phyloP scores from a whole-genome alignment of 1,140 invertebrate genomes.

The Polyergus mexicanus region DNA sequence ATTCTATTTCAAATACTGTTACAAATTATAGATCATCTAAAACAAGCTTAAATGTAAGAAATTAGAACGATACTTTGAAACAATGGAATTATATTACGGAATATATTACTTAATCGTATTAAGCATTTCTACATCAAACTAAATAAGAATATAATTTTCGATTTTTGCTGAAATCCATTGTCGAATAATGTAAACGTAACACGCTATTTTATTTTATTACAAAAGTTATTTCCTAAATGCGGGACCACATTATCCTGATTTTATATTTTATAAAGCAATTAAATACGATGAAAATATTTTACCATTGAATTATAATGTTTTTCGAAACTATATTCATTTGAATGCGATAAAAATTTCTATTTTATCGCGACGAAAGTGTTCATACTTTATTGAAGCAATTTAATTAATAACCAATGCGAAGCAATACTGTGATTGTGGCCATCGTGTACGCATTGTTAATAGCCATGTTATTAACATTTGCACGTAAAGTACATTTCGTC shows the following conservation, averaged over 20 bases:
- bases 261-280: constrained; percentile 45
- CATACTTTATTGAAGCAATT: constrained; percentile 48
- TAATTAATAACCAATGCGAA: constrained; percentile 4
- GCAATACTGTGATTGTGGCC: background rate
- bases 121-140: background rate
- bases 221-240: constrained; percentile 33
- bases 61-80: background rate
- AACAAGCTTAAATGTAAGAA: background rate
- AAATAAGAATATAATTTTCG: background rate
- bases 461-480: constrained; percentile 55
- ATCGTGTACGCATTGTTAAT: constrained; percentile 39
- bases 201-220: constrained; percentile 27
- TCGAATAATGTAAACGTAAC: constrained; percentile 23
- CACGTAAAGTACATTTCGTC: constrained; percentile 50
- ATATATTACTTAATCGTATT: background rate
- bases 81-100: background rate
- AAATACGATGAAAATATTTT: constrained; percentile 53
- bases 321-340: background rate
- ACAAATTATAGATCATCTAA: background rate
- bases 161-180: background rate
- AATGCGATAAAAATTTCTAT: constrained; percentile 34
- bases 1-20: background rate
- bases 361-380: constrained; percentile 43
- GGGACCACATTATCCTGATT: constrained; percentile 23
- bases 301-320: constrained; percentile 22